Base-by-base conservation (phyloP, 1,140 invertebrate species). In the Drosophila tani region DNA sequence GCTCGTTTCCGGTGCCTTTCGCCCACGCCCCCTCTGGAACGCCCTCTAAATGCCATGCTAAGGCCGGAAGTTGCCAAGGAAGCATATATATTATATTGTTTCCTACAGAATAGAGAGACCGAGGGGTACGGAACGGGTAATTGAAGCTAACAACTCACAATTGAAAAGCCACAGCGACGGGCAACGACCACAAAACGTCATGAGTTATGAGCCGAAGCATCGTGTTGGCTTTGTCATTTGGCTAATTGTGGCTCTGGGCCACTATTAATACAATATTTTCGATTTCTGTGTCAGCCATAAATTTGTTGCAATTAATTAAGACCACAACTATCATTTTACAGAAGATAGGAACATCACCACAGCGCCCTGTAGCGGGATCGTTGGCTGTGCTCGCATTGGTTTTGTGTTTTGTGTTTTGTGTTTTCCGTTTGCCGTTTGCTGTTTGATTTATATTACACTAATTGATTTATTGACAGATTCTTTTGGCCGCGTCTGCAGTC, bases 391-490 rank as follows among this genome's bases (percentile, higher is more conserved):
- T 19, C 47, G 38, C 38, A 58, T 51, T 29, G 32, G 41, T 87
- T 71, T 59, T 27, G 40, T 24, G 49, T 87, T 71, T 59, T 27
- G 40, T 24, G 49, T 38, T 70, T 58, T 19, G 29, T 15, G 49
- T 38, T 70, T 66, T 62, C 47, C 46, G 46, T 43, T 68, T 55
- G 38, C 24, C 29, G 29, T 59, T 63, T 32, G 59, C 8, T 40
- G 27, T 67, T 87, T 87, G 73, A 87, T 87, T 87, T 87, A 87
- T 87, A 63, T 88, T 79, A 68, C 84, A 84, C 66, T 87, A 87
- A 87, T 87, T 87, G 84, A 87, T 87, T 87, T 87, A 87, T 87
- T 87, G 85, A 87, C 84, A 81, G 84, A 88, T 87, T 87, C 77
- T 79, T 62, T 67, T 82, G 83, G 71, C 82, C 81, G 27, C 79